Base-by-base conservation (phyloP, 2,113 vertebrate genomes). In the Alethe diademata region DNA sequence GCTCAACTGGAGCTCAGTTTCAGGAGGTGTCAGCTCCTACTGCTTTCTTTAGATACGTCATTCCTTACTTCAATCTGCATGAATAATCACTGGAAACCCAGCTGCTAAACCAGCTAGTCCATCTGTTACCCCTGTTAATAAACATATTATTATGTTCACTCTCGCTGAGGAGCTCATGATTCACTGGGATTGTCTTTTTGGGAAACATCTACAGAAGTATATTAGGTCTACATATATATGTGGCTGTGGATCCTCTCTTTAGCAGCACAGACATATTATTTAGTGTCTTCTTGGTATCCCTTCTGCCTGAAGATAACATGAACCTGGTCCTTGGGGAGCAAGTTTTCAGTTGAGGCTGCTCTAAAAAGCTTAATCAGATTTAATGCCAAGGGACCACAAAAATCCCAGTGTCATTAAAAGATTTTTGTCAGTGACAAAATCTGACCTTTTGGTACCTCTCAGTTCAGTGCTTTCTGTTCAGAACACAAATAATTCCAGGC, bases 81-180 rank as follows among this genome's bases (percentile, higher is more conserved):
- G 91, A 94, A 86, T 89, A 91, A 95, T 75, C 86, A 86, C 81
- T 96, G 84, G 91, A 93, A 95, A 88, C 74, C 91, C 89, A 96
- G 95, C 91, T 94, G 94, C 88, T 93, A 96, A 96, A 93, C 75
- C 93, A 96, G 78, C 88, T 80, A 94, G 93, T 92, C 95, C 92
- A 94, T 92, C 92, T 96, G 95, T 57, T 92, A 86, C 33, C 88
- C 38, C 56, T 33, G 35, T 47, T 92, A 90, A 90, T 86, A 96
- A 92, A 93, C 3, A 28, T 67, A 38, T 82, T 76, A 62, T 96
- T 92, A 84, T 83, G 64, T 64, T 96, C 92, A 70, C 73, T 91
- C 86, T 91, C 80, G 82, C 79, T 86, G 33, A 95, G 61, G 48
- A 74, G 74, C 76, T 87, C 84, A 65, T 94, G 92, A 95, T 83